A percentile compares a stretch with the other conserved stretches of the same genome.
These are phyloP conservation scores for Trigoniulus corallinus DNA, from an alignment of 1,140 invertebrate genomes.

Conservation along the genomic window DNA sequence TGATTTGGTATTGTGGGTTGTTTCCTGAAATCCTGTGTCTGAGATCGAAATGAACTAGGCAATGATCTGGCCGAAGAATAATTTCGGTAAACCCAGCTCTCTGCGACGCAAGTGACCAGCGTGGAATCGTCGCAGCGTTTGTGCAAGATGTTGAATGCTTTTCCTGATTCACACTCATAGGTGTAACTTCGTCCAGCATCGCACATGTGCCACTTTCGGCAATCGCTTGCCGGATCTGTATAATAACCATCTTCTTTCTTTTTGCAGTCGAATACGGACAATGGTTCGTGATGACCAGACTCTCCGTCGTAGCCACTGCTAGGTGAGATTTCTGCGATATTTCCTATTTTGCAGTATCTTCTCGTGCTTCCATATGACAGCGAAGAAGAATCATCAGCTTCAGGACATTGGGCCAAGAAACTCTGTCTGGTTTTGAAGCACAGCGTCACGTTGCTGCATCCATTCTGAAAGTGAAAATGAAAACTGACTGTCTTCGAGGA, in stretches of 20 bases:
- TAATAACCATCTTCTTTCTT: neutral
- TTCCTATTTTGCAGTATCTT: neutral
- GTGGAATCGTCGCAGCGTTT: neutral
- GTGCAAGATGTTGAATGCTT: neutral
- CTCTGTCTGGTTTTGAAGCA: neutral
- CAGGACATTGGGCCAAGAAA: neutral
- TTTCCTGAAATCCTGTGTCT: too few relatives aligned
- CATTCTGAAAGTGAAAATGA: neutral
- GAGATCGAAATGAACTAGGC: neutral
- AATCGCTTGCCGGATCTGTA: neutral
- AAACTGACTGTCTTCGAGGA: neutral
- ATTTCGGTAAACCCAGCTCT: neutral
- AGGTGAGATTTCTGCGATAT: neutral
- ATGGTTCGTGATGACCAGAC: too few relatives aligned
- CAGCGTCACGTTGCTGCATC: neutral
- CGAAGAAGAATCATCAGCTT: neutral
- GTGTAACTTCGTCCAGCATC: neutral
- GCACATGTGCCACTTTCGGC: neutral
- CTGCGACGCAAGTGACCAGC: neutral
- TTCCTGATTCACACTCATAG: neutral
- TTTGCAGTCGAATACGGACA: neutral
- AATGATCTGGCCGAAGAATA: neutral
- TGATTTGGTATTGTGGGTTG: neutral
- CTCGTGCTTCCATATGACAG: neutral
- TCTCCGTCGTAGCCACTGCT: neutral